Evolutionary conservation across 2,797 vertebrate genomes (phyloP).

Genomic region (Sus cebifrons): DNA sequence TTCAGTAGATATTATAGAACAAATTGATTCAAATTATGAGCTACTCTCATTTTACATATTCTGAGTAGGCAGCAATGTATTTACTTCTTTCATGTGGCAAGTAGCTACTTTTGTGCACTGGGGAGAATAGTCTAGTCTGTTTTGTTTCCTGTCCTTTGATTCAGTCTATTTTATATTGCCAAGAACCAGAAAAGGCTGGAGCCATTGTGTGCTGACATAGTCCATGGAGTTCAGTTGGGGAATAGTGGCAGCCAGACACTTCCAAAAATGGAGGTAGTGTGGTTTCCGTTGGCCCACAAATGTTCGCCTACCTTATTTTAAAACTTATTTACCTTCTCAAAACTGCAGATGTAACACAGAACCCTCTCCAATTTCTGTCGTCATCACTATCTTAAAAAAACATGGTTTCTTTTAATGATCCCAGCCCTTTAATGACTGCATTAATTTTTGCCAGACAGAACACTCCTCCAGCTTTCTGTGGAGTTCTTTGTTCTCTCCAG

Average conservation of each 20-base stretch:
- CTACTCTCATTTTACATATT: background rate
- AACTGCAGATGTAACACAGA: background rate
- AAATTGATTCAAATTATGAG: background rate
- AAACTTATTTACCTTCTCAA: background rate
- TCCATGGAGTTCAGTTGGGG: background rate
- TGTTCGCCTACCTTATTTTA: background rate
- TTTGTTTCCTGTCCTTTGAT: constrained; percentile 46
- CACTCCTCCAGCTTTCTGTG: background rate
- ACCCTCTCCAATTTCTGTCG: background rate
- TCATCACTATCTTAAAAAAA: background rate
- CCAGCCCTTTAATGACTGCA: background rate
- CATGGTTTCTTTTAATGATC: background rate
- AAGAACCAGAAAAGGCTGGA: background rate
- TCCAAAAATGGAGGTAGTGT: background rate
- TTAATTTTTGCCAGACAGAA: background rate
- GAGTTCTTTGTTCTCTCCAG: background rate
- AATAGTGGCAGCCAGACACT: background rate
- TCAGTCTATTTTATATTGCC: constrained; percentile 34
- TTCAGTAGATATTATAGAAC: background rate
- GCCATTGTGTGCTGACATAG: constrained; percentile 12
- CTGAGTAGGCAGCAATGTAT: background rate
- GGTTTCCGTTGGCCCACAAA: background rate
- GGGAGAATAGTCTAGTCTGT: constrained; percentile 12
- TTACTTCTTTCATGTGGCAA: constrained; percentile 27
- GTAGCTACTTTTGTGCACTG: background rate